Evolutionary conservation across 2,797 vertebrate genomes (phyloP).

Genomic region (Eulemur mongoz): DNA sequence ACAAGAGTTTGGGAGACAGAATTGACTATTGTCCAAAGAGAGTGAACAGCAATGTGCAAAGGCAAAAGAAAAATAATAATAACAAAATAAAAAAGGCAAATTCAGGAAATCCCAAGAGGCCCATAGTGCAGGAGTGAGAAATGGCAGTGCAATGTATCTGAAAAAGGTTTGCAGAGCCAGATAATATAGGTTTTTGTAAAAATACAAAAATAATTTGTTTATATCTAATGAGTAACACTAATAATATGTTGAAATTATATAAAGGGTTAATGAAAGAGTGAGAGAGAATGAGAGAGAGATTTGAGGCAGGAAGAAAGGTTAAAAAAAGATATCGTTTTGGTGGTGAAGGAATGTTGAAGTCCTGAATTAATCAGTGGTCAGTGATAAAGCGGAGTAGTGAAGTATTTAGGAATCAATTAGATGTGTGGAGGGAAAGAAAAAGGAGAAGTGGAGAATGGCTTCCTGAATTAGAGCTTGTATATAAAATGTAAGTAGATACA

Average conservation of each 20-base stretch:
- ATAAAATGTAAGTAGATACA: not conserved
- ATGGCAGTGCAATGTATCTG: no score
- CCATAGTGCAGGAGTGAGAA: not conserved
- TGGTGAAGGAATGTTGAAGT: not conserved
- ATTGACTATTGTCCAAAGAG: not conserved
- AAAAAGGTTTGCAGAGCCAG: not conserved
- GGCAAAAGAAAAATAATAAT: not conserved
- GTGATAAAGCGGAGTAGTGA: not conserved
- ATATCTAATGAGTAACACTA: not conserved
- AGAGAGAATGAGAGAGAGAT: not conserved
- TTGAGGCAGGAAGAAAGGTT: not conserved
- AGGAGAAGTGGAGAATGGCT: not conserved
- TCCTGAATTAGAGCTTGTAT: not conserved
- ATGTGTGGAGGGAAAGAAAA: not conserved
- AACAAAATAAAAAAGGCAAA: not conserved
- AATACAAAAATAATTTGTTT: not conserved
- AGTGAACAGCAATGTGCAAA: not conserved
- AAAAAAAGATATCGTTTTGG: not conserved
- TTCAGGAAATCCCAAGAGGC: not conserved
- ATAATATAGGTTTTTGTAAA: not conserved
- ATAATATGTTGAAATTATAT: not conserved
- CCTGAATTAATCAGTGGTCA: no score
- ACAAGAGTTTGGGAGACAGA: not conserved
- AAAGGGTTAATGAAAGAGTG: not conserved
- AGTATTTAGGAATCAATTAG: not conserved